These are phyloP conservation scores for Taeniopygia guttata DNA, from an alignment of 2,797 vertebrate genomes.

Conservation along the genomic window DNA sequence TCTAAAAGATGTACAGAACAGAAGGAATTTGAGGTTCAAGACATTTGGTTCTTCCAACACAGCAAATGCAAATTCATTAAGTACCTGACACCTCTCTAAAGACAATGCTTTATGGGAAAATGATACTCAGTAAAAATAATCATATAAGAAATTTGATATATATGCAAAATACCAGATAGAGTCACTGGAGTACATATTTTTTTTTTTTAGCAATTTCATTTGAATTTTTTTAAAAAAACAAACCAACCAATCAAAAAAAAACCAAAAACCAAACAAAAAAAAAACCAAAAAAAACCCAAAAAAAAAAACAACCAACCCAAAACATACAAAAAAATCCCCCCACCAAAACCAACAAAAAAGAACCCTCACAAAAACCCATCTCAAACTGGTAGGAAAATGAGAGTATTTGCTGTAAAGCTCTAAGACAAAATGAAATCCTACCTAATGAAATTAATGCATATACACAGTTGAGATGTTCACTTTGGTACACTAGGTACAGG, in stretches of 20 bases:
- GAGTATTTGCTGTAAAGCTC: neutral
- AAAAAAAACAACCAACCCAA: too few species aligned
- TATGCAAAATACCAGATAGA: neutral
- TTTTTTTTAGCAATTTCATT: neutral
- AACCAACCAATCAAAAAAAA: neutral
- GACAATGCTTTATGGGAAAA: neutral
- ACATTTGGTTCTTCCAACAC: neutral
- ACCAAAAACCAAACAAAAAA: too few species aligned
- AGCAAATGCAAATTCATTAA: neutral
- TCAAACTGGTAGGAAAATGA: neutral
- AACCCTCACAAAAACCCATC: neutral
- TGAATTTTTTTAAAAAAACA: neutral
- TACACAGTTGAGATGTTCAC: fast-evolving
- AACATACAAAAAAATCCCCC: too few species aligned
- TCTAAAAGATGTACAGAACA: neutral
- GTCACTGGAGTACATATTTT: neutral
- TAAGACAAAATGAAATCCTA: neutral
- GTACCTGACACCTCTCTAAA: neutral
- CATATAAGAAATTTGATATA: neutral
- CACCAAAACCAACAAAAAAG: neutral
- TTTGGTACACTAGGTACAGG: neutral
- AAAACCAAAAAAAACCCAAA: too few species aligned
- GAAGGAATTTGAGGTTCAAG: neutral
- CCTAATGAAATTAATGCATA: neutral
- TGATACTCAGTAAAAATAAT: neutral